A percentile compares a stretch with the other conserved stretches of the same genome.
These are phyloP conservation scores for Cynoglossus semilaevis DNA, from an alignment of 2,113 vertebrate species.

Conservation along the genomic window DNA sequence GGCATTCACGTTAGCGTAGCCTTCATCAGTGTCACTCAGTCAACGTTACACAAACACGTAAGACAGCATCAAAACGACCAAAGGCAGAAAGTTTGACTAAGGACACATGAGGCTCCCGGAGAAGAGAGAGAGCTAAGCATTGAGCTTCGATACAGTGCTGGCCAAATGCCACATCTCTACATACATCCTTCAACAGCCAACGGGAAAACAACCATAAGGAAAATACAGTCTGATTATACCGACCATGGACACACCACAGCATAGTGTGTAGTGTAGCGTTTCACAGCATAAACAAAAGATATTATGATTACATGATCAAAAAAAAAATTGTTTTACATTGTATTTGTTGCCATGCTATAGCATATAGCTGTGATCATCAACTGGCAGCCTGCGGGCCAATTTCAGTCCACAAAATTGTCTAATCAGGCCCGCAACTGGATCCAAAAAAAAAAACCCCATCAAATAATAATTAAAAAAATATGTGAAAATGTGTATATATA, in stretches of 20 bases:
- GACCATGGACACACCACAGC: not conserved
- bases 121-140: not conserved
- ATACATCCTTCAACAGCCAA: not conserved
- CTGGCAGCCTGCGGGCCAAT: no score
- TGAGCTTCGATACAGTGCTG: not conserved
- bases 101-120: not conserved
- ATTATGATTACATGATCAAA: no score
- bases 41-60: not conserved
- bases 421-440: no score
- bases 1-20: conserved; percentile 9
- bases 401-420: no score
- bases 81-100: not conserved
- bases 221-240: not conserved
- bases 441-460: no score
- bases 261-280: not conserved
- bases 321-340: no score
- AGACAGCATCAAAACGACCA: conserved; percentile 2
- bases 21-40: conserved; percentile 13
- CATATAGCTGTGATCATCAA: no score
- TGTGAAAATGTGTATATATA: no score
- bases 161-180: not conserved
- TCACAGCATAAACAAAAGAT: no score
- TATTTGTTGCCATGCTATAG: no score
- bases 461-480: no score
- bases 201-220: no score